Evolutionary conservation across 2,888 invertebrate genomes (phyloP), one percentile per base, ranked within the genome.

Genomic region (Agrochola circellaris): DNA sequence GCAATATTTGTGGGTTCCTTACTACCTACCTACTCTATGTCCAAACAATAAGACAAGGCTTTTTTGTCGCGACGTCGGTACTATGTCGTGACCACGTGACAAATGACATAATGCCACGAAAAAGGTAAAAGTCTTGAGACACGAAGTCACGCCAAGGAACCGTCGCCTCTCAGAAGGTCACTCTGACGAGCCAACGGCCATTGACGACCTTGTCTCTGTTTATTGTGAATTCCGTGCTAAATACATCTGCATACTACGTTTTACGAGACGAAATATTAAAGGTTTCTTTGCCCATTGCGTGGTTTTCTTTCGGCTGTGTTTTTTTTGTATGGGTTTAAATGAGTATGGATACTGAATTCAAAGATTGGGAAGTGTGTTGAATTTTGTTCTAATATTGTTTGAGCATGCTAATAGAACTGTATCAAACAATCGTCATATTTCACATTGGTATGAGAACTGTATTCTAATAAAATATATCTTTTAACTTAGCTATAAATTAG

Each of bases 201-300:
- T 76, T 56, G 83, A 76, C 91, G 92, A 89, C 94, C 94, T 94
- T 94, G 93, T 82, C 85, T 79, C 82, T 88, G 85, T 91, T 84
- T 85, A 78, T 79, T 81, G 81, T 86, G 68, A 66, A 79, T 71
- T 84, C 81, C 51, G 75, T 80, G 82, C 79, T 85, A 88, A 87
- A 73, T 76, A 86, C 69, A 77, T 77, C 77, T 81, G 74, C 65
- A 79, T 73, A 64, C 77, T 77, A 73, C 61, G 75, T 58, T 79
- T 71, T 72, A 76, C 66, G 67, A 76, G 51, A 83, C 62, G 45
- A 81, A 72, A 60, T 72, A 61, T 70, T 51, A 64, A 75, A 76
- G n/a, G n/a, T 71, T 65, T 62, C 11, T 3, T 42, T n/a, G 38
- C 51, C 8, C 64, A 76, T 74, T 74, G 60, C 70, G 20, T 51